Evolutionary conservation across 2,888 invertebrate genomes (phyloP), one percentile per base, ranked within the genome.

Genomic region (Eilema griseolum): DNA sequence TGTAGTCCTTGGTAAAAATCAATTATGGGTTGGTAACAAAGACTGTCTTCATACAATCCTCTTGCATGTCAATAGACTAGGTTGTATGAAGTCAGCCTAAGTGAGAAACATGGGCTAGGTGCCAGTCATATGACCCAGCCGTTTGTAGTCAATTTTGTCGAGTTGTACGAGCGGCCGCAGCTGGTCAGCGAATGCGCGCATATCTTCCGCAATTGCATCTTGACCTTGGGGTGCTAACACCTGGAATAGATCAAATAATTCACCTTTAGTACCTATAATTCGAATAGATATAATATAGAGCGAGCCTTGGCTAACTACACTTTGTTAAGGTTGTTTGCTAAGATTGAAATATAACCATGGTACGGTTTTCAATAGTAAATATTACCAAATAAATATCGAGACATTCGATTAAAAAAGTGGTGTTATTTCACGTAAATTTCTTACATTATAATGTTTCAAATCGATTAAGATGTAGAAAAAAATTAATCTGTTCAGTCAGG

Each of bases 151-250:
- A 67, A 99, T 97, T 93, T 99, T 99, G 87, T 99, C 99, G 11
- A 99, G 96, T 81, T 98, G 98, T 5, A 99, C 99, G 12, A 99
- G 95, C 0, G 99, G 99, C 85, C 98, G 97, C 3, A 99, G 95
- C 87, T 99, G 99, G 88, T 99, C 99, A 0, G 99, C 98, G 93
- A 99, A 99, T 37, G 97, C 97, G 74, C 98, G 97, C 98, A 99
- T 99, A 87, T 99, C 99, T 86, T 99, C 99, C 4, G 98, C 99
- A 71, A 99, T 98, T 26, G 98, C 98, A 89, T 99, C 99, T 91
- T 99, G 98, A 0, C 98, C 98, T 82, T 97, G 97, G 0, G 98
- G 98, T 3, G 99, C 98, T 68, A 98, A 93, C 16, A 98, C 97
- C 95, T 95, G 83, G 0, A 70, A 64, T 61, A 31, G 23, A 61